These are phyloP conservation scores for Hydrotaea cyrtoneurina DNA, from an alignment of 2,888 invertebrate species.

Conservation along the genomic window DNA sequence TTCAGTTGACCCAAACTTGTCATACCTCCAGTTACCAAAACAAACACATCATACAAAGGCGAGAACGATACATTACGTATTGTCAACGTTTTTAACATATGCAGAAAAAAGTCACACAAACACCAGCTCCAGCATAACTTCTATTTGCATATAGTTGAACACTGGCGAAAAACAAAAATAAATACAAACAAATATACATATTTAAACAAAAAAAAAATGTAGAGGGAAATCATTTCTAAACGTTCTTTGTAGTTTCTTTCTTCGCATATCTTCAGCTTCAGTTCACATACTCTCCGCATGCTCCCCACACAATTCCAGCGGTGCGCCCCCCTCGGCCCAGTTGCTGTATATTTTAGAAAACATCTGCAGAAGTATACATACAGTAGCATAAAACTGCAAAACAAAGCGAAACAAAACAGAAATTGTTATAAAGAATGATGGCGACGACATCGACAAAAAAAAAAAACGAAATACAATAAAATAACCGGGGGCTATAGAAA, in stretches of 20 bases:
- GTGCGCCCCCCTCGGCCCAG: neutral
- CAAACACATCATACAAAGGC: constrained; percentile 23
- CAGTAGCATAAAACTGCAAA: constrained; percentile 12
- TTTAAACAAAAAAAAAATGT: constrained; percentile 21
- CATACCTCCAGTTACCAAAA: neutral
- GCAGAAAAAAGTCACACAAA: constrained; percentile 10
- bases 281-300: neutral
- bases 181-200: constrained; percentile 17
- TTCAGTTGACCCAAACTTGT: neutral
- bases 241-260: constrained; percentile 35
- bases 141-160: constrained; percentile 38
- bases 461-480: constrained; percentile 12
- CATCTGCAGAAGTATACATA: constrained; percentile 10
- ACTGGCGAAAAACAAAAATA: constrained; percentile 8
- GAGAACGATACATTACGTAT: constrained; percentile 18
- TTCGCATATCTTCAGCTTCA: constrained; percentile 12
- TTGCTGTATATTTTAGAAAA: neutral
- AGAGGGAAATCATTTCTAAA: constrained; percentile 46
- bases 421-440: constrained; percentile 30
- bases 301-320: neutral
- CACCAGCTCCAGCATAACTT: neutral
- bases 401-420: constrained; percentile 1
- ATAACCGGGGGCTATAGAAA: constrained; percentile 19
- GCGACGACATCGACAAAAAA: too few species aligned
- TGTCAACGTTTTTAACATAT: constrained; percentile 15